These are phyloP conservation scores for Plagiodera versicolora DNA, from an alignment of 2,888 invertebrate species.

Conservation along the genomic window DNA sequence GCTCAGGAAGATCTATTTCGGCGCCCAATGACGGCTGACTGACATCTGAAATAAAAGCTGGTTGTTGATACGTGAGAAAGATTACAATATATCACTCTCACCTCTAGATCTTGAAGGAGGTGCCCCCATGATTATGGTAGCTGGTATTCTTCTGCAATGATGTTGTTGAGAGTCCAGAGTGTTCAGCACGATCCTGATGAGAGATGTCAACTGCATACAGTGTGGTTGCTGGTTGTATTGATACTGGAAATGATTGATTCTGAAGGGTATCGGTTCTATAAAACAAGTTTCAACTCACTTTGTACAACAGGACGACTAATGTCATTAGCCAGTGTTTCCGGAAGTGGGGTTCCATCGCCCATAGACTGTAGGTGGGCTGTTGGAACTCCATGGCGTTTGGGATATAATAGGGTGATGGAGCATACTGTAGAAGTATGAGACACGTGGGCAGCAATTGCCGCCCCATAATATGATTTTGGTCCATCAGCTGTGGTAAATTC, in stretches of 20 bases:
- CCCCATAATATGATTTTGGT: slow-evolving; percentile 95
- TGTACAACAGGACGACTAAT: slow-evolving; percentile 90
- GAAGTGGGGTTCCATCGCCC: slow-evolving; percentile 83
- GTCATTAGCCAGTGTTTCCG: slow-evolving; percentile 93
- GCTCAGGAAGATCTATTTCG: slow-evolving; percentile 63
- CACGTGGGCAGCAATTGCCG: slow-evolving; percentile 85
- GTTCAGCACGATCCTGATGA: slow-evolving; percentile 88
- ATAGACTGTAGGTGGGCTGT: slow-evolving; percentile 81
- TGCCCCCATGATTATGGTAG: slow-evolving; percentile 75
- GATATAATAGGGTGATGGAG: slow-evolving; percentile 73
- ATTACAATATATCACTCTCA: slow-evolving; percentile 43
- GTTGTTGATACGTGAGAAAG: no score
- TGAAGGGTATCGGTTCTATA: background rate
- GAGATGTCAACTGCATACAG: slow-evolving; percentile 72
- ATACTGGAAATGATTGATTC: slow-evolving; percentile 58
- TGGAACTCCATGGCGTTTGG: slow-evolving; percentile 60
- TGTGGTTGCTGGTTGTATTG: slow-evolving; percentile 74
- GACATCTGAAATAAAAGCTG: slow-evolving; percentile 63
- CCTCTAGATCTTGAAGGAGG: slow-evolving; percentile 69
- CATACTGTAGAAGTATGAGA: slow-evolving; percentile 77
- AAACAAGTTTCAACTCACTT: slow-evolving; percentile 61
- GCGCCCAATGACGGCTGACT: slow-evolving; percentile 77
- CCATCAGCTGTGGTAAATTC: slow-evolving; percentile 90
- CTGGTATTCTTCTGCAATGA: slow-evolving; percentile 83
- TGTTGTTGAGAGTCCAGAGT: slow-evolving; percentile 92